phyloP scores from a whole-genome alignment of 2,888 invertebrate species.

The Melanostoma mellinum region DNA sequence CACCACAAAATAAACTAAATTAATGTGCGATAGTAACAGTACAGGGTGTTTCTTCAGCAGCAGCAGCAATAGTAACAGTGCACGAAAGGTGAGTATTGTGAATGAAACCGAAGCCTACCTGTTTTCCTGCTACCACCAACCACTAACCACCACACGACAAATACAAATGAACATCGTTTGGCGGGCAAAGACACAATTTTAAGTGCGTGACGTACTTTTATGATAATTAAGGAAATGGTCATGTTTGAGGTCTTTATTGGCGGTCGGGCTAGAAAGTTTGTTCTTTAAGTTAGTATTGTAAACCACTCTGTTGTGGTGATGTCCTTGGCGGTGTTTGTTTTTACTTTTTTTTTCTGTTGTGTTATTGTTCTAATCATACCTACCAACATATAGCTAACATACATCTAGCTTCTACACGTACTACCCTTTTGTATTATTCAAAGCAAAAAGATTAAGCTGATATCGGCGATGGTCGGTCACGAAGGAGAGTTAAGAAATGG shows the following conservation, averaged over 20 bases:
- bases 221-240: constrained; percentile 48
- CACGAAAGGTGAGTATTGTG: constrained; percentile 79
- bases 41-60: constrained; percentile 86
- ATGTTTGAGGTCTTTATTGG: constrained; percentile 41
- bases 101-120: constrained; percentile 39
- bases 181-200: constrained; percentile 52
- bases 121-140: too few relatives aligned
- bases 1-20: constrained; percentile 74
- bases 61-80: constrained; percentile 80
- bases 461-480: constrained; percentile 24
- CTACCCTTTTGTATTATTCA: constrained; percentile 46
- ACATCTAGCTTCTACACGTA: neutral
- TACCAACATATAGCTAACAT: too few relatives aligned
- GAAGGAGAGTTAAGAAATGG: constrained; percentile 15
- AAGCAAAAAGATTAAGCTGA: constrained; percentile 54
- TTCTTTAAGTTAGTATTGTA: constrained; percentile 36
- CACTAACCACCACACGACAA: neutral
- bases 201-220: constrained; percentile 59
- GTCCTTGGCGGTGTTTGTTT: constrained; percentile 28
- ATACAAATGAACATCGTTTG: constrained; percentile 19
- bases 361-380: constrained; percentile 28
- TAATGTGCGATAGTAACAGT: constrained; percentile 88
- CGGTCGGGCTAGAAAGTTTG: constrained; percentile 25
- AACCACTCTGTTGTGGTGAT: constrained; percentile 15
- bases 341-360: too few relatives aligned